These are phyloP conservation scores for Augiades crinisus DNA, from an alignment of 2,888 invertebrate species.

Conservation along the genomic window DNA sequence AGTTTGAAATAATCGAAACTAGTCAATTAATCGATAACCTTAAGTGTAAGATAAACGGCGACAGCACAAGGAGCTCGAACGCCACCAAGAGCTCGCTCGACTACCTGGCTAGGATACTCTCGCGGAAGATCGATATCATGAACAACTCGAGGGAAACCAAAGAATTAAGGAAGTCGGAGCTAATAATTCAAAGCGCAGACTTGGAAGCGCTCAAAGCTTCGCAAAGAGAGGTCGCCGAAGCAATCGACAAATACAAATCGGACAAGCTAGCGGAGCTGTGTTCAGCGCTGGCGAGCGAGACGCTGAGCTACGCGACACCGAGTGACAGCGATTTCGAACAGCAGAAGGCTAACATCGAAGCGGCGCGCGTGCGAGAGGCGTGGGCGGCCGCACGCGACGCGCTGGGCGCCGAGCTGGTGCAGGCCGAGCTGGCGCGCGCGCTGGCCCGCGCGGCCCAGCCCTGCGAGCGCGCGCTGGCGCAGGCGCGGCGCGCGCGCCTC, in stretches of 20 bases:
- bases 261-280: slow-evolving; percentile 86
- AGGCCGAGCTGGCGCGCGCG: slow-evolving; percentile 89
- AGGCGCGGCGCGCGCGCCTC: slow-evolving; percentile 79
- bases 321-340: slow-evolving; percentile 66
- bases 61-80: slow-evolving; percentile 59
- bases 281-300: slow-evolving; percentile 85
- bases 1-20: slow-evolving; percentile 88
- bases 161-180: slow-evolving; percentile 53
- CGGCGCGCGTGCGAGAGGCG: slow-evolving; percentile 87
- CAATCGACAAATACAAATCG: slow-evolving; percentile 84
- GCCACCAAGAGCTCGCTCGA: slow-evolving; percentile 80
- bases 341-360: slow-evolving; percentile 73
- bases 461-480: slow-evolving; percentile 83
- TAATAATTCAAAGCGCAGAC: slow-evolving; percentile 68
- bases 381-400: slow-evolving; percentile 89
- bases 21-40: slow-evolving; percentile 88
- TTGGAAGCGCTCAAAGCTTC: slow-evolving; percentile 74
- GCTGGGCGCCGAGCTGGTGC: slow-evolving; percentile 87
- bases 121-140: slow-evolving; percentile 84
- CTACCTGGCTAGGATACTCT: slow-evolving; percentile 88
- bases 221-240: slow-evolving; percentile 83
- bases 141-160: slow-evolving; percentile 48
- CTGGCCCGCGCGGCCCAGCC: slow-evolving; percentile 85
- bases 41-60: slow-evolving; percentile 84
- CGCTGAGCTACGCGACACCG: slow-evolving; percentile 80